Conservation (phyloP, 2,888 invertebrate genomes). For the Drosophila limbata region DNA sequence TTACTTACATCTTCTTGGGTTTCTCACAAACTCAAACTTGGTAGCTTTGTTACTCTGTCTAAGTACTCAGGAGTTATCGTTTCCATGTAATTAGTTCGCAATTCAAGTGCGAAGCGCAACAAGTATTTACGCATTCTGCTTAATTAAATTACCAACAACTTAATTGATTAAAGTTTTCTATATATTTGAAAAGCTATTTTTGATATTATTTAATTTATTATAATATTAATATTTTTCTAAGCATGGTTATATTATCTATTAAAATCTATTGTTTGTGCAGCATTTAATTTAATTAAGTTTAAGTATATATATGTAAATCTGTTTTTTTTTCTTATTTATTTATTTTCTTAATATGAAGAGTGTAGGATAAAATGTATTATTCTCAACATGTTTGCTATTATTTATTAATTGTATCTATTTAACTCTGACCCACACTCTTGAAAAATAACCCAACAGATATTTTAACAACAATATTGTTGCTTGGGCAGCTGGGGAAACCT, state of each 20-base stretch:
- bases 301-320: too few species aligned
- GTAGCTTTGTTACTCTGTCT: constrained; percentile 4
- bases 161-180: too few species aligned
- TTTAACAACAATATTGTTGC: not conserved
- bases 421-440: not conserved
- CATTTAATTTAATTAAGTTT: too few species aligned
- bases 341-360: too few species aligned
- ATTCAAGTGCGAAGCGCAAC: not conserved
- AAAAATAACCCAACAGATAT: not conserved
- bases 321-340: too few species aligned
- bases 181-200: too few species aligned
- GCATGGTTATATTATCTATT: too few species aligned
- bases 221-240: too few species aligned
- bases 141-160: not conserved
- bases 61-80: not conserved
- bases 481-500: not conserved
- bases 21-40: constrained; percentile 3
- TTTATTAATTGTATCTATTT: not conserved
- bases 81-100: not conserved
- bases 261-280: too few species aligned
- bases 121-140: not conserved
- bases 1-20: constrained; percentile 11
- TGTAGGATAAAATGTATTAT: not conserved
- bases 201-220: too few species aligned
- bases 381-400: not conserved